Conservation (phyloP, 2,113 vertebrate species). For the pig (Sus scrofa) region DNA sequence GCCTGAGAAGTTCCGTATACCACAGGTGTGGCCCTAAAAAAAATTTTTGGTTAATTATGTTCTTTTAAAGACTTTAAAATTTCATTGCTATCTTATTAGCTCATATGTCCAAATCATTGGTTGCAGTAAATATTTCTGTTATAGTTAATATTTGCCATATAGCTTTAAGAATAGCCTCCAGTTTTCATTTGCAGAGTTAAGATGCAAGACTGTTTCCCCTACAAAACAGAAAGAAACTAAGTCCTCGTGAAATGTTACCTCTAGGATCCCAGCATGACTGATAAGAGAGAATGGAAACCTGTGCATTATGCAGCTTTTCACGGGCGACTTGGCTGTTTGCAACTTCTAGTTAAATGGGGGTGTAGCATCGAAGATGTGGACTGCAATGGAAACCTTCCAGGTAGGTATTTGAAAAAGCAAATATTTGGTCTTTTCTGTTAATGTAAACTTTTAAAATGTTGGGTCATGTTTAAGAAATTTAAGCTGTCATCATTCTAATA, state of each 20-base stretch:
- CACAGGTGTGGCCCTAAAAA: too few species aligned
- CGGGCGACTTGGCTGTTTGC: constrained; percentile 90
- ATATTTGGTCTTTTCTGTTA: constrained; percentile 50
- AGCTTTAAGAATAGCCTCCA: constrained; percentile 45
- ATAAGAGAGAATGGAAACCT: constrained; percentile 89
- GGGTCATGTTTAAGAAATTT: constrained; percentile 49
- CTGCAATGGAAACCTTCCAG: constrained; percentile 90
- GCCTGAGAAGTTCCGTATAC: too few species aligned
- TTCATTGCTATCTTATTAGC: constrained; percentile 35
- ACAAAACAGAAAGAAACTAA: constrained; percentile 60
- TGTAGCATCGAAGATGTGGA: constrained; percentile 87
- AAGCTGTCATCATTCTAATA: constrained; percentile 23
- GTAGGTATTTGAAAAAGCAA: constrained; percentile 86
- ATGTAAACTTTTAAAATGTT: constrained; percentile 29
- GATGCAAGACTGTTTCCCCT: constrained; percentile 5
- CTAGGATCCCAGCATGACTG: constrained; percentile 87
- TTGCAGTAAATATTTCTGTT: constrained; percentile 35
- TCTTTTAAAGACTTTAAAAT: constrained; percentile 22
- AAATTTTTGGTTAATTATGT: background rate
- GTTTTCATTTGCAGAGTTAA: constrained; percentile 56
- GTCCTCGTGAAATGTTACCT: constrained; percentile 76
- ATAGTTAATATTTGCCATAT: constrained; percentile 26
- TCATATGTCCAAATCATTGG: constrained; percentile 41
- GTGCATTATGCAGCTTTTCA: constrained; percentile 92
- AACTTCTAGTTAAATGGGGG: constrained; percentile 91